Conservation (phyloP, 2,797 vertebrate genomes). For the Fundulus diaphanus region DNA sequence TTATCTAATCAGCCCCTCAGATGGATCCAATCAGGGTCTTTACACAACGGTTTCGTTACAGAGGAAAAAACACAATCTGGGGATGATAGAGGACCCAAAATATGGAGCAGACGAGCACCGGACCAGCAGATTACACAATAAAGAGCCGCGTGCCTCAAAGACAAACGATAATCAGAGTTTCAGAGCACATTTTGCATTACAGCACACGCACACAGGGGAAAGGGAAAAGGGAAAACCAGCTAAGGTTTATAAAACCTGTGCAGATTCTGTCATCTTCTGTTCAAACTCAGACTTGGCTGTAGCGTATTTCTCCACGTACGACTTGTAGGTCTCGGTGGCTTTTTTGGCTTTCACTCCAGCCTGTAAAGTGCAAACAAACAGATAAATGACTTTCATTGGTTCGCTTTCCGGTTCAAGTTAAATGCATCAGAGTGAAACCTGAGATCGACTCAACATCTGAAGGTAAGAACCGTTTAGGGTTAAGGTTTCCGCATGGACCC, state of each 20-base stretch:
- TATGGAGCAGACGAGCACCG: conserved; percentile 26
- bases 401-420: conserved; percentile 34
- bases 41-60: conserved; percentile 65
- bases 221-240: background rate
- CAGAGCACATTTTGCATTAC: conserved; percentile 9
- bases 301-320: conserved; percentile 95
- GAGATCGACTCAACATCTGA: conserved; percentile 29
- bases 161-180: conserved; percentile 29
- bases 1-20: conserved; percentile 77
- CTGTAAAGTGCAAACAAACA: conserved; percentile 75
- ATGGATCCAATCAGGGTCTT: conserved; percentile 75
- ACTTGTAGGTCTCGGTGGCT: conserved; percentile 94
- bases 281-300: conserved; percentile 94
- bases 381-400: conserved; percentile 29
- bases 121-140: conserved; percentile 42
- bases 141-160: conserved; percentile 36
- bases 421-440: conserved; percentile 6
- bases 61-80: conserved; percentile 74
- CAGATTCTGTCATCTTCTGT: conserved; percentile 96
- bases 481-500: conserved; percentile 28
- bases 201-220: background rate
- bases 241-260: conserved; percentile 83
- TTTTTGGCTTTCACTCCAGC: conserved; percentile 96
- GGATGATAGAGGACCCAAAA: conserved; percentile 62
- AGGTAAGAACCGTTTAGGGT: conserved; percentile 23